A percentile compares a stretch with the other conserved stretches of the same genome.
These are phyloP conservation scores for Athalia cordata DNA, from an alignment of 2,888 invertebrate species.

Conservation along the genomic window DNA sequence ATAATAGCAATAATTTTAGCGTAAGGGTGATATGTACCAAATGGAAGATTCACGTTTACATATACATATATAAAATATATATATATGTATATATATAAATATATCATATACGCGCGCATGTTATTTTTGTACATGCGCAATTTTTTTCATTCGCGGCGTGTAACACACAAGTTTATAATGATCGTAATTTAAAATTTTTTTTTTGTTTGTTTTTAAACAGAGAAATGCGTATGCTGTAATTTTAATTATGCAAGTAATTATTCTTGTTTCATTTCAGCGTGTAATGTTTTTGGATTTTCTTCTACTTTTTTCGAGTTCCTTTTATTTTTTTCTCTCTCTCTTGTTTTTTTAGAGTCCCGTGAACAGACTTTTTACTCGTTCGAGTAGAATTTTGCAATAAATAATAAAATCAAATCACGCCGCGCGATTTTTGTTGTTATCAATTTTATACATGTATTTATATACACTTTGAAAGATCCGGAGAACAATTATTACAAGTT, in stretches of 20 bases:
- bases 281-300: too few species aligned
- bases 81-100: conserved; percentile 29
- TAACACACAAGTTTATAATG: too few species aligned
- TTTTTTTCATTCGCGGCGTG: conserved; percentile 1
- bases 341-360: conserved; percentile 13
- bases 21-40: conserved; percentile 72
- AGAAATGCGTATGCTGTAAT: too few species aligned
- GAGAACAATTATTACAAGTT: background rate
- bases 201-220: background rate
- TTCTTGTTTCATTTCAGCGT: too few species aligned
- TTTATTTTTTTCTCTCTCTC: too few species aligned
- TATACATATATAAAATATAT: conserved; percentile 33
- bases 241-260: too few species aligned
- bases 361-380: conserved; percentile 19
- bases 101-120: conserved; percentile 47
- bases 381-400: conserved; percentile 18
- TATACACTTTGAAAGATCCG: background rate
- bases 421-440: background rate
- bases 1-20: conserved; percentile 19
- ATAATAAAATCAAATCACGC: background rate
- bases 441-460: background rate
- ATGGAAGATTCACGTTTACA: conserved; percentile 71
- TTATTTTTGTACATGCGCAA: conserved; percentile 2
- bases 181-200: background rate
- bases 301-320: too few species aligned